Evolutionary conservation across 2,113 vertebrate species (phyloP).

Genomic region (Orientallactaga bullata): DNA sequence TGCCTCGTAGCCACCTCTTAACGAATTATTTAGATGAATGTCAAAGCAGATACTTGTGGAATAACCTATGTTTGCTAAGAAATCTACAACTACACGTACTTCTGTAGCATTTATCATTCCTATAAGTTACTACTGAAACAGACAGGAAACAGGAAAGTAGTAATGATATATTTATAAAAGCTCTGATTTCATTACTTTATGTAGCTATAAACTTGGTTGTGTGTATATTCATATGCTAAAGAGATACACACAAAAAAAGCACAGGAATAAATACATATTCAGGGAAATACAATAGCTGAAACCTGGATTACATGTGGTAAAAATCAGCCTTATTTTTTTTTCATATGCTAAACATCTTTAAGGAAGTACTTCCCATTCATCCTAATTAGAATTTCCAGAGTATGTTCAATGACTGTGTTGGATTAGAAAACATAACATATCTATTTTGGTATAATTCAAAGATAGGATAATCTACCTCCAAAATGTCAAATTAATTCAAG

Average conservation of each 20-base stretch:
- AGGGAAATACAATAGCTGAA: not conserved
- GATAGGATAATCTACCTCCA: not conserved
- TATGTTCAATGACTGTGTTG: conserved; percentile 50
- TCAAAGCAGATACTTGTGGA: fast-evolving
- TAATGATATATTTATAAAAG: not conserved
- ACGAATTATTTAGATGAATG: fast-evolving
- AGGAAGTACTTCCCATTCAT: conserved; percentile 17
- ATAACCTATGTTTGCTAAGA: not conserved
- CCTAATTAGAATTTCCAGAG: conserved; percentile 29
- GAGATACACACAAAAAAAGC: not conserved
- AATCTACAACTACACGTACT: not conserved
- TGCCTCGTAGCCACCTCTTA: not conserved
- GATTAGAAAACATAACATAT: conserved; percentile 51
- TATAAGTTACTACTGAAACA: not conserved
- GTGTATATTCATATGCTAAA: not conserved
- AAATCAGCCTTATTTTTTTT: not conserved
- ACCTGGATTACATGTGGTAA: not conserved
- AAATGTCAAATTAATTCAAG: not conserved
- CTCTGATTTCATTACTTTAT: not conserved
- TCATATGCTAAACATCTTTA: not conserved
- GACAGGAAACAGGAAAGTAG: not conserved
- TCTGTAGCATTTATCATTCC: not conserved
- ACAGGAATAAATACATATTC: not conserved
- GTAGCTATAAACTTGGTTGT: not conserved
- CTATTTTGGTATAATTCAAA: not conserved